Conservation (phyloP, 2,113 vertebrate species). For the Gasterosteus aculeatus region DNA sequence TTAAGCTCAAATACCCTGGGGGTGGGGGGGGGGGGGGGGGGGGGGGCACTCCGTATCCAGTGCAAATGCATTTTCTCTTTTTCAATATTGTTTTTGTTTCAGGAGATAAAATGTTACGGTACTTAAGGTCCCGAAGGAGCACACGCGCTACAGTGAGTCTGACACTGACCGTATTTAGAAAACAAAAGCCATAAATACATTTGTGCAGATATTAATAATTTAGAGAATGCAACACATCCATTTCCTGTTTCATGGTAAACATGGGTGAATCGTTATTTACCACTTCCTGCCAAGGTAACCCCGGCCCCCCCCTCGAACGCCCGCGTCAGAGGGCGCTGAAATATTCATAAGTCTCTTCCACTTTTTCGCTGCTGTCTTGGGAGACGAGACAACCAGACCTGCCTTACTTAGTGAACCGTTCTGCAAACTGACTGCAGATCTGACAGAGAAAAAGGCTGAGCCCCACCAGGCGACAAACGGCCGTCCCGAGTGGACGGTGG, state of each 20-base stretch:
- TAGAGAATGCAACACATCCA: conserved; percentile 59
- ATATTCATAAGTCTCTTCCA: conserved; percentile 75
- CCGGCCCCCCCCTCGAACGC: conserved; percentile 37
- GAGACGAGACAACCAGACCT: conserved; percentile 51
- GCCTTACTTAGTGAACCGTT: conserved; percentile 51
- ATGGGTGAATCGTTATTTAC: conserved; percentile 70
- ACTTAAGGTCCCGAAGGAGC: conserved; percentile 21
- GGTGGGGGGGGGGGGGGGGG: conserved; percentile 46
- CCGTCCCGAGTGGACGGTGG: conserved; percentile 1
- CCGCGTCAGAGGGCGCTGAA: conserved; percentile 70
- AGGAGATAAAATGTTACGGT: conserved; percentile 48
- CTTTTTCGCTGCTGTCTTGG: conserved; percentile 58
- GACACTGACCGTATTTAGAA: conserved; percentile 32
- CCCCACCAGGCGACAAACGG: conserved; percentile 25
- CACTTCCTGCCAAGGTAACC: conserved; percentile 61
- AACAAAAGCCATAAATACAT: conserved; percentile 47
- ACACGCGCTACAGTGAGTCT: conserved; percentile 1
- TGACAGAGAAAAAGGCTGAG: conserved; percentile 17
- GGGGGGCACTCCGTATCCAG: conserved; percentile 54
- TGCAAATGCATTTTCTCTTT: conserved; percentile 35
- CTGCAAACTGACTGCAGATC: conserved; percentile 46
- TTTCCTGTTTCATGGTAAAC: conserved; percentile 73
- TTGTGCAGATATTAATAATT: conserved; percentile 71
- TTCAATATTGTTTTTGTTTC: conserved; percentile 52
- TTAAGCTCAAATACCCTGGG: conserved; percentile 47